Conservation (phyloP, 2,888 invertebrate species). For the Lithophane leautieri region DNA sequence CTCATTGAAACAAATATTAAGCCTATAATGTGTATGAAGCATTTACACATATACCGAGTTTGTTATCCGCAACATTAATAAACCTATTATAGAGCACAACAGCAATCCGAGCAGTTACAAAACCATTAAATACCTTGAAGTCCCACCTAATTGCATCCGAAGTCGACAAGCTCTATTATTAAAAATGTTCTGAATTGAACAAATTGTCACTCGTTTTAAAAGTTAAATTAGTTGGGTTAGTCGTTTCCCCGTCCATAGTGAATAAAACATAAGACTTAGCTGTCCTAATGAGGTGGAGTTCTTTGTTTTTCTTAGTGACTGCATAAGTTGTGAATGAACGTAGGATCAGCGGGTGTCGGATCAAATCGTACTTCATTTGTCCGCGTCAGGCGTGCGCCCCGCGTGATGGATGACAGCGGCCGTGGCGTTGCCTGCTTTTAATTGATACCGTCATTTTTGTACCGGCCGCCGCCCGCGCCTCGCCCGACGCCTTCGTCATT, state of each 20-base stretch:
- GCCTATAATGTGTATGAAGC: conserved; percentile 46
- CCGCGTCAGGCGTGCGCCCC: conserved; percentile 82
- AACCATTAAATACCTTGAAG: conserved; percentile 72
- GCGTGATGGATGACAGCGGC: conserved; percentile 84
- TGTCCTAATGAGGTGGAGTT: conserved; percentile 84
- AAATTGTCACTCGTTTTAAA: conserved; percentile 86
- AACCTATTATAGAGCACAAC: conserved; percentile 60
- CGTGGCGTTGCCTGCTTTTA: conserved; percentile 81
- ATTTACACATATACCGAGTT: conserved; percentile 47
- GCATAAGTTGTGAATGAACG: conserved; percentile 88
- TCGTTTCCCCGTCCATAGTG: conserved; percentile 81
- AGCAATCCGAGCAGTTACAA: conserved; percentile 61
- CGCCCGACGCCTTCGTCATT: conserved; percentile 33
- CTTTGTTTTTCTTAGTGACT: conserved; percentile 86
- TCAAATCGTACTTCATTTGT: conserved; percentile 90
- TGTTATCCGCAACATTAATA: conserved; percentile 56
- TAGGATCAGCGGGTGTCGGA: conserved; percentile 83
- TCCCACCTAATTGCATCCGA: conserved; percentile 76
- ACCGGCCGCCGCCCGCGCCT: conserved; percentile 66
- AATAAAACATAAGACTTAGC: conserved; percentile 89
- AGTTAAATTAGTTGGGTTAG: conserved; percentile 87
- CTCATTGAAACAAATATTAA: conserved; percentile 40
- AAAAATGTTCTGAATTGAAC: conserved; percentile 82
- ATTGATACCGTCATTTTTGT: conserved; percentile 88
- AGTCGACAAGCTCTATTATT: conserved; percentile 75